Evolutionary conservation across 1,140 invertebrate species (phyloP), one percentile per base, ranked within the genome.

Genomic region (Sipha flava): DNA sequence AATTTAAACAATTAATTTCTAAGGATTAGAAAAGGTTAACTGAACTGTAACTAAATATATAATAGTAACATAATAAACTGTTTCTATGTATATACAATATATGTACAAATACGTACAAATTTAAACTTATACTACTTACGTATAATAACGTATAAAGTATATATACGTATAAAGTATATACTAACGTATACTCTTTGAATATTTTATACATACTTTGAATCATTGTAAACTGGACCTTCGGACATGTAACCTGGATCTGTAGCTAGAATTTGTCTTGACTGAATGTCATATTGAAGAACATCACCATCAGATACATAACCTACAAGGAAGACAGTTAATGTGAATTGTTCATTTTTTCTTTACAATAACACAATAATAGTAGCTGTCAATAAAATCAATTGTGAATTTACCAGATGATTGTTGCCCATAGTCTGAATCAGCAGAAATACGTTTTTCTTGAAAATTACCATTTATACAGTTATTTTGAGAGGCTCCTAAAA

Each of bases 231-330:
- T 57, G 73, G 73, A 12, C 80, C 80, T 80, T 80, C 80, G n/a
- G 80, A 80, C 72, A 80, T 80, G 26, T 80, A 80, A 45, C 80
- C 80, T 23, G 49, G 68, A 73, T 80, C 80, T 18, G 52, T 77
- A 18, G 23, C 49, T 57, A 59, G 52, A 77, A 40, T 57, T 77
- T 77, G 73, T 14, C 49, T 40, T 10, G 73, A 77, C 14, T 77
- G 73, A 59, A 80, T 73, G n/a, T 80, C 80, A 84, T 84, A 86
- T 40, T 88, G 85, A 62, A 90, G 84, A 43, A 93, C 87, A 84
- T 93, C 92, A 2, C 92, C 91, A 84, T 93, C 92, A 31, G 91
- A 93, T 83, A 93, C 87, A 84, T 94, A 94, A 70, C 92, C 92
- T 82, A 84, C 47, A 85, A 85, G 14, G 73, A 75, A 68, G 70